Evolutionary conservation across 2,113 vertebrate species (phyloP).

Genomic region (Nipponia nippon): DNA sequence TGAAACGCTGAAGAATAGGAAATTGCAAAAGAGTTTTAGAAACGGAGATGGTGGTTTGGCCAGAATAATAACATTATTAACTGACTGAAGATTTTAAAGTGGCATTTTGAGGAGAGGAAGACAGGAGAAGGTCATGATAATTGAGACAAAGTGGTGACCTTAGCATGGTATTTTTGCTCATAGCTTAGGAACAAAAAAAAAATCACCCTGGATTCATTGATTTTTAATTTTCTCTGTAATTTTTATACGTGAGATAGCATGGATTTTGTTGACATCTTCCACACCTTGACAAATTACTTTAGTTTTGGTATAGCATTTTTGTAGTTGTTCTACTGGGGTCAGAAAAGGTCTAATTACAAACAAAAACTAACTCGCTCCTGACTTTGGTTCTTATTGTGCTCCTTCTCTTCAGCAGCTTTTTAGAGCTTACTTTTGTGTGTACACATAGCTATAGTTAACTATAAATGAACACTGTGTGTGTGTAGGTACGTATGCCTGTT

Average conservation of each 20-base stretch:
- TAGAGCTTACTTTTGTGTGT: neutral
- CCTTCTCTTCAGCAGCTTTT: neutral
- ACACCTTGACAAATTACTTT: neutral
- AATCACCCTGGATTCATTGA: neutral
- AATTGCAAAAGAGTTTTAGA: neutral
- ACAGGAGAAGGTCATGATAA: neutral
- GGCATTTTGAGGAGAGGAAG: neutral
- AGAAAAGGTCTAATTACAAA: neutral
- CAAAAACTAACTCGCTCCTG: no score
- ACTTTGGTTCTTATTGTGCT: neutral
- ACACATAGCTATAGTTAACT: fast-evolving
- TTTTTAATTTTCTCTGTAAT: neutral
- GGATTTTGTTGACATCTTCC: neutral
- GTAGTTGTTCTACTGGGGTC: neutral
- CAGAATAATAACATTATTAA: neutral
- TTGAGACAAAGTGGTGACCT: neutral
- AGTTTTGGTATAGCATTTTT: neutral
- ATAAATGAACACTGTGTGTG: fast-evolving
- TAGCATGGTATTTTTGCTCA: neutral
- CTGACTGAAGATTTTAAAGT: neutral
- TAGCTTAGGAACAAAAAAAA: neutral
- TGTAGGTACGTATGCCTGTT: no score
- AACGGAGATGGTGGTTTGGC: neutral
- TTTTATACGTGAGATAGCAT: neutral
- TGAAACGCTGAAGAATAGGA: neutral